Conservation (phyloP, 1,140 invertebrate genomes). For the Pteromalus puparum region DNA sequence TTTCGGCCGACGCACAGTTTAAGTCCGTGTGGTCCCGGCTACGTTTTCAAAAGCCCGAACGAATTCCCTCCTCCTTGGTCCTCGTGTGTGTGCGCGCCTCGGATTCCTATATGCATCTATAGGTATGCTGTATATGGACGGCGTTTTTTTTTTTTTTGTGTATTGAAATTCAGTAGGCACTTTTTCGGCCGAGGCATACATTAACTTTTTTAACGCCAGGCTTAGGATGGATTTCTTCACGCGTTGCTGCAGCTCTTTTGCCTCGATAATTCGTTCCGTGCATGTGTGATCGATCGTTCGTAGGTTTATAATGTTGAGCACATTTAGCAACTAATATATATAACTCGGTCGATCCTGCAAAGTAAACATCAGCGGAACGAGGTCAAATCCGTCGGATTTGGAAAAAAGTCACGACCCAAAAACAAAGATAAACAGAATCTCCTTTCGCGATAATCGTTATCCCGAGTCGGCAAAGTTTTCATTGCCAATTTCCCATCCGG, state of each 20-base stretch:
- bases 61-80: not conserved
- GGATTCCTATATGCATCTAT: not conserved
- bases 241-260: not conserved
- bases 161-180: constrained; percentile 25
- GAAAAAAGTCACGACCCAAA: not conserved
- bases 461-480: not conserved
- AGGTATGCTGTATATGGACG: not conserved
- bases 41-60: not conserved
- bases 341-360: too few relatives aligned
- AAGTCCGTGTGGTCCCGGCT: constrained; percentile 38
- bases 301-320: too few relatives aligned
- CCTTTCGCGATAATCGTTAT: too few relatives aligned
- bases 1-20: constrained; percentile 33
- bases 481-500: not conserved
- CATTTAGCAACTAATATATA: too few relatives aligned
- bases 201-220: constrained; percentile 9
- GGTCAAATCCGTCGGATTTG: not conserved
- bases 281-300: not conserved
- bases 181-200: not conserved
- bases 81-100: not conserved
- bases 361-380: too few relatives aligned
- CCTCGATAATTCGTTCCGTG: not conserved
- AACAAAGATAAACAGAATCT: too few relatives aligned
- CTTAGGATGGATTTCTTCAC: not conserved
- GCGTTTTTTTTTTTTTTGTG: not conserved